A percentile compares a stretch with the other conserved stretches of the same genome.
Conservation (phyloP, 2,113 vertebrate species). For the Sorex araneus region DNA sequence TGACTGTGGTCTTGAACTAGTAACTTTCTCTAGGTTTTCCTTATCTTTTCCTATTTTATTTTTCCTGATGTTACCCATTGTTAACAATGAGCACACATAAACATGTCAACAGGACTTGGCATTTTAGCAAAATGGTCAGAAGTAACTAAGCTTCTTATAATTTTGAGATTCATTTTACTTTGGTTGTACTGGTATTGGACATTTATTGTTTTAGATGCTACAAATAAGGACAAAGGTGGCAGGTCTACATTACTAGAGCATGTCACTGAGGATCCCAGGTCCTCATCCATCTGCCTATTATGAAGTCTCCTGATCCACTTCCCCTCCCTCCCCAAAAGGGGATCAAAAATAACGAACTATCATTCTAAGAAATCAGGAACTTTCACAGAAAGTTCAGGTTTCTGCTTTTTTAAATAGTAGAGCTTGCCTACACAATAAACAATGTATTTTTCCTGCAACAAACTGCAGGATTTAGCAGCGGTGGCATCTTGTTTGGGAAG, state of each 20-base stretch:
- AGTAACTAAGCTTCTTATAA: background rate
- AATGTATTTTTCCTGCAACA: background rate
- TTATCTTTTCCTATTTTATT: background rate
- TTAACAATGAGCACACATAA: constrained; percentile 8
- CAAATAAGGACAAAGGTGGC: constrained; percentile 47
- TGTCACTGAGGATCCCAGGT: background rate
- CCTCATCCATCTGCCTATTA: background rate
- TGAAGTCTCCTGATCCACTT: background rate
- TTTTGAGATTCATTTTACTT: constrained; percentile 52
- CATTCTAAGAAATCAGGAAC: background rate
- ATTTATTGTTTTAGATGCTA: background rate
- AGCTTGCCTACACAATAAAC: background rate
- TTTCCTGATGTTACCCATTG: constrained; percentile 62
- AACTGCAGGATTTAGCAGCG: background rate
- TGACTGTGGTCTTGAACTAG: constrained; percentile 67
- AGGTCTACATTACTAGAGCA: background rate
- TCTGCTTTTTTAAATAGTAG: constrained; percentile 15
- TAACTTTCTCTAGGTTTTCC: constrained; percentile 15
- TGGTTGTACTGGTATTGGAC: background rate
- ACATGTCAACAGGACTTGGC: constrained; percentile 43
- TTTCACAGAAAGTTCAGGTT: background rate
- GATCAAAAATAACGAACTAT: background rate
- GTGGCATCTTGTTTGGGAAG: background rate
- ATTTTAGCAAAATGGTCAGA: constrained; percentile 57
- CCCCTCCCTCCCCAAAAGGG: background rate